Evolutionary conservation across 1,140 invertebrate genomes (phyloP), one percentile per base, ranked within the genome.

Genomic region (Lasaia peninsularis): DNA sequence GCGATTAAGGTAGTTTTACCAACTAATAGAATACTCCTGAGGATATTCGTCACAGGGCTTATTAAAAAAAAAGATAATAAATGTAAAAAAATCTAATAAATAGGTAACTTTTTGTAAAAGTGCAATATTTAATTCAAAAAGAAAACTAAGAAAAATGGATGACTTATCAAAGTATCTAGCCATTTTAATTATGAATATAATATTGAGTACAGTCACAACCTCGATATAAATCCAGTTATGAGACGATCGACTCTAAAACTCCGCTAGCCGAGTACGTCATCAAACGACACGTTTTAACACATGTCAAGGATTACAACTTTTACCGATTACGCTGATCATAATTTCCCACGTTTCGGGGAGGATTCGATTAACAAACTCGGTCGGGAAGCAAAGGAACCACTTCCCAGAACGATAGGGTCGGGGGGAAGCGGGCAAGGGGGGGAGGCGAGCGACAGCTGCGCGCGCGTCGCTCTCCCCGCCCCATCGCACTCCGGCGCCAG

Each of bases 371-470:
- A 64, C 70, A 84, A 52, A 77, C 80, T 72, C 73, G 62, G 67
- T 75, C 75, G 85, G 85, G 85, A 88, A 86, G 82, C 77, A 80
- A 78, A 86, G 85, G 85, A 88, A 88, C 85, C 78, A 84, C 82
- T 88, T 88, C 84, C 84, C 84, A 87, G 84, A 87, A 87, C 79
- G 84, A 87, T 85, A 84, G 84, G 81, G 80, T 74, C 75, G 70
- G 65, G 57, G 74, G 65, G 66, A 56, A 56, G 64, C 57, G 56
- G 61, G 55, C 52, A 56, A 35, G 70, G 48, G 56, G 59, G 60
- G 69, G 66, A 65, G 71, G 67, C 58, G 71, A 64, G 69, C 79
- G 79, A 78, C 80, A 76, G 79, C 79, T 81, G 80, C 80, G 80
- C 76, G 73, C 66, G 76, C 75, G 77, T 76, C 71, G 71, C 65